phyloP scores from a whole-genome alignment of 23 tunicate genomes.

The Pegea sp. region DNA sequence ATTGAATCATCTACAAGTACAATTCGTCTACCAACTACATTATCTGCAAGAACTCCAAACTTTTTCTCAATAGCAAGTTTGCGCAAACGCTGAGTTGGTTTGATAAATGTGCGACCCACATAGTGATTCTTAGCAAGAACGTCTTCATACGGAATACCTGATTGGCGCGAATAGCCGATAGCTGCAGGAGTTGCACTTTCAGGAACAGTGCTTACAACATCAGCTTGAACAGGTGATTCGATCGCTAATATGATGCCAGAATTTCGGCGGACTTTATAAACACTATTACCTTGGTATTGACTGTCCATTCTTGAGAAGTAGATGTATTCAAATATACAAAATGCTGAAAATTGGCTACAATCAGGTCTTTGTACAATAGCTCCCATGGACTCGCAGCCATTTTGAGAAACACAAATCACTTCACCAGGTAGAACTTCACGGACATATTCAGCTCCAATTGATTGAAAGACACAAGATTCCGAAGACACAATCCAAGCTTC shows the following conservation, averaged over 20 bases:
- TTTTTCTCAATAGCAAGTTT: constrained; percentile 64
- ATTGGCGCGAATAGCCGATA: constrained; percentile 21
- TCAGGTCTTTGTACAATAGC: constrained; percentile 18
- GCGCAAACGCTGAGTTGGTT: constrained; percentile 46
- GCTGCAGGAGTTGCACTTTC: constrained; percentile 93
- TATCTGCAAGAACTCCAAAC: constrained; percentile 56
- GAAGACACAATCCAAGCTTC: constrained; percentile 58
- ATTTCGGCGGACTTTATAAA: constrained; percentile 24
- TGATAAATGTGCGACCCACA: constrained; percentile 72
- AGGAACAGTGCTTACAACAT: constrained; percentile 64
- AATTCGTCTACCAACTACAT: constrained; percentile 41
- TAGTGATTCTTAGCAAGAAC: constrained; percentile 70
- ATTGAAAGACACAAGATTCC: constrained; percentile 77
- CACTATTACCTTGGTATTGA: constrained; percentile 51
- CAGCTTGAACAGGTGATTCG: constrained; percentile 69
- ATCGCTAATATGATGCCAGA: constrained; percentile 41
- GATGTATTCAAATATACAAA: constrained; percentile 71
- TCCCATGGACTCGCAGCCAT: constrained; percentile 19
- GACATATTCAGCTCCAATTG: constrained; percentile 26
- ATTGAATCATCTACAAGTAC: constrained; percentile 78
- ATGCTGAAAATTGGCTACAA: constrained; percentile 22
- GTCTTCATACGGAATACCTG: constrained; percentile 43
- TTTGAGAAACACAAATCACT: constrained; percentile 11
- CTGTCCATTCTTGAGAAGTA: constrained; percentile 69
- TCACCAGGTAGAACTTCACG: constrained; percentile 67